A percentile compares a stretch with the other conserved stretches of the same genome.
These are phyloP conservation scores for Mus pahari DNA, from an alignment of 2,113 vertebrate species.

Conservation along the genomic window DNA sequence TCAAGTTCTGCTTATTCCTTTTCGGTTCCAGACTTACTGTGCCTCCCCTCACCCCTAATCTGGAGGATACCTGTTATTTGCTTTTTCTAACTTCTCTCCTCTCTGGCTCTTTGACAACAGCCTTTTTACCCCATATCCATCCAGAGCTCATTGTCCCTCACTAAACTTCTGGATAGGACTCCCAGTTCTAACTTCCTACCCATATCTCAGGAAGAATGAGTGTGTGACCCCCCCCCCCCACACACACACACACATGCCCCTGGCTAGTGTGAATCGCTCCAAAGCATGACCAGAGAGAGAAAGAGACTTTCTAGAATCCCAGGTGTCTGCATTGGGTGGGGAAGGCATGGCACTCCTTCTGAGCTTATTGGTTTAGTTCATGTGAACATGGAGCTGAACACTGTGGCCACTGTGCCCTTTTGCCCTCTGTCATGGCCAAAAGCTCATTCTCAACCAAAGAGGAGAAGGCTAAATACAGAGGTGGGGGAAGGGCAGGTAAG, in stretches of 20 bases:
- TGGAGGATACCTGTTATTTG: background rate
- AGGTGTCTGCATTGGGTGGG: background rate
- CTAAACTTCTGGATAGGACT: background rate
- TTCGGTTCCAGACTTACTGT: background rate
- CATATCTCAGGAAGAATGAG: background rate
- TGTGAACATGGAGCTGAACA: background rate
- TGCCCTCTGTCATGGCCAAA: background rate
- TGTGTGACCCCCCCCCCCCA: too few species aligned
- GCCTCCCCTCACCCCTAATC: background rate
- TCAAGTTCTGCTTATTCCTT: background rate
- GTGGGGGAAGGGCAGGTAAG: too few species aligned
- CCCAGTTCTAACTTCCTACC: background rate
- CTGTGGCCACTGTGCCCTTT: background rate
- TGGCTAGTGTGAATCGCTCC: background rate
- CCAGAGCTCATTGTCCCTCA: background rate
- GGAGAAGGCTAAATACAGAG: background rate
- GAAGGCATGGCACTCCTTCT: background rate
- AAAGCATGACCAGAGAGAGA: background rate
- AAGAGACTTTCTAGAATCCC: background rate
- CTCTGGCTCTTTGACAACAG: background rate
- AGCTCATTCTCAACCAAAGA: background rate
- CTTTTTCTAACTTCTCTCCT: background rate
- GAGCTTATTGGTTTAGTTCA: background rate
- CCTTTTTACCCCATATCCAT: background rate
- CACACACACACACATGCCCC: too few species aligned